These are phyloP conservation scores for Suncus etruscus DNA, from an alignment of 2,113 vertebrate genomes.

Conservation along the genomic window DNA sequence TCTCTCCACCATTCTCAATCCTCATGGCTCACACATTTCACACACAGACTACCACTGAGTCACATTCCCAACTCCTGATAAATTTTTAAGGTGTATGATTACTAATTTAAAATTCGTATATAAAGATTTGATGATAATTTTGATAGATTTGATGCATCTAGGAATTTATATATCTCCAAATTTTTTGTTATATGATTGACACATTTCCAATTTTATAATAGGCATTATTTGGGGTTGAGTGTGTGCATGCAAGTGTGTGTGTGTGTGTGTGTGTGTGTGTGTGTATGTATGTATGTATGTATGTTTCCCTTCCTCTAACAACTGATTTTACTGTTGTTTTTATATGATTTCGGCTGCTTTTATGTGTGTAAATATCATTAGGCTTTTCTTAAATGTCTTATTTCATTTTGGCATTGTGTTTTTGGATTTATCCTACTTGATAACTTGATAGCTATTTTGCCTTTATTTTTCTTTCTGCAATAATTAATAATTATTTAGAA, in stretches of 20 bases:
- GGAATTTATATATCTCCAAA: neutral
- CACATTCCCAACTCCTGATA: no score
- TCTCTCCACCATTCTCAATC: no score
- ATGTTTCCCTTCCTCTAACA: neutral
- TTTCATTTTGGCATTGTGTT: slow-evolving; percentile 1
- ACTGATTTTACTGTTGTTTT: neutral
- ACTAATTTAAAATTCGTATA: neutral
- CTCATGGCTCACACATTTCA: no score
- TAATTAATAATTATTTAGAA: neutral
- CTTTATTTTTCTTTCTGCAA: neutral
- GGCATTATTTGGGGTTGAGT: neutral
- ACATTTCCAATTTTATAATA: slow-evolving; percentile 14
- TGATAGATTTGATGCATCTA: neutral
- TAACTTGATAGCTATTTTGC: neutral
- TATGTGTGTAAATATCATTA: neutral
- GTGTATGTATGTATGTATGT: no score
- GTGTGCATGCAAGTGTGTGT: no score
- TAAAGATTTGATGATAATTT: neutral
- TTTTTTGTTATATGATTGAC: neutral
- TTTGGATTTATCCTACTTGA: neutral
- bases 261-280: no score
- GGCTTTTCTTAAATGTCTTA: neutral
- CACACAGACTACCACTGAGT: no score
- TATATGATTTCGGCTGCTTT: neutral
- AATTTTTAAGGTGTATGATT: no score